Base-by-base conservation (phyloP, 1,140 invertebrate species). In the Drosophila sechellia region DNA sequence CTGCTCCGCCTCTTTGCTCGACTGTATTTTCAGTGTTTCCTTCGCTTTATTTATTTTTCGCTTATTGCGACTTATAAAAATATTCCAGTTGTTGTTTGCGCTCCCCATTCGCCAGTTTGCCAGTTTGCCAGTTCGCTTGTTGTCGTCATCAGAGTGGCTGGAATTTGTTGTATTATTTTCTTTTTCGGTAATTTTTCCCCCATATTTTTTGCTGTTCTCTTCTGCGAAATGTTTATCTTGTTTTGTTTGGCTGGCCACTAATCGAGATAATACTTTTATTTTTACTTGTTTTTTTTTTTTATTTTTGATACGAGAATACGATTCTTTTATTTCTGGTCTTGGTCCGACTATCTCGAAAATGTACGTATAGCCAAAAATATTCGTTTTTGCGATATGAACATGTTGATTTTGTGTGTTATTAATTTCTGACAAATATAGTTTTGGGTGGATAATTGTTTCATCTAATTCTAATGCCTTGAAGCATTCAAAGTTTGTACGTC, bases 21-120 rank as follows among this genome's bases (percentile, higher is more conserved):
- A 17, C 37, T 46, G 48, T 72, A 39, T 37, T 42, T 42, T 17
- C 40, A 15, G n/a, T 17, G 13, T 42, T 57, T 65, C 45, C 63
- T 59, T 66, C 22, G 40, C 22, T 45, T 60, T 85, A 79, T 85
- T 81, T 85, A 76, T 66, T 87, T 86, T 87, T 61, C 75, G 83
- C 79, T 87, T 86, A 87, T 83, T 86, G 81, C 81, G 83, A 87
- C 81, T 81, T 87, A 79, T 70, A 83, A 79, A 69, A 86, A 66
- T 77, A 34, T 66, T 72, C 39, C 48, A 46, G 31, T 81, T 71
- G 45, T 58, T 70, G 40, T 49, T 72, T 46, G 15, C 31, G 34
- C 25, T 43, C 27, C n/a, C 46, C 48, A 34, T 81, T 81, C 58
- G 63, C 42, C 37, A 5, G 31, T 31, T 31, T 8, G 8, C 58